phyloP scores from a whole-genome alignment of 1,140 invertebrate genomes.

The Ylistrum balloti region DNA sequence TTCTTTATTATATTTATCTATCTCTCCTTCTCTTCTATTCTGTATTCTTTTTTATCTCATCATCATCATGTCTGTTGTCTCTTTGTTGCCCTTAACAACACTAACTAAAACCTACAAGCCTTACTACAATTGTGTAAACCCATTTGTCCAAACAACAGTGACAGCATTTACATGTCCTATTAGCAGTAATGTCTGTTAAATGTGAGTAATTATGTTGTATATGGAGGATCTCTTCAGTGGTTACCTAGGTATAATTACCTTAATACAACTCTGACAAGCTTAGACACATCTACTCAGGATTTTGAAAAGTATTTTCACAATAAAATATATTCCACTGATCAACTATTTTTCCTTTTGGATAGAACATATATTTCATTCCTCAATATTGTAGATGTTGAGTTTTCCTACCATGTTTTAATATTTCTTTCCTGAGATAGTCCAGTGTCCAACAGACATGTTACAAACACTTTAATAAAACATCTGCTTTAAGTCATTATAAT shows the following conservation, averaged over 20 bases:
- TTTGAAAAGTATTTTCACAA: background rate
- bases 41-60: background rate
- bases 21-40: background rate
- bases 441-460: too few relatives aligned
- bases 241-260: conserved; percentile 14
- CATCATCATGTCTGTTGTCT: background rate
- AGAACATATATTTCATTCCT: too few relatives aligned
- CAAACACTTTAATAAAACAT: too few relatives aligned
- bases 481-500: too few relatives aligned
- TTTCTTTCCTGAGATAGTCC: too few relatives aligned
- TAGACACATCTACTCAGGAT: background rate
- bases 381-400: too few relatives aligned
- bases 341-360: background rate
- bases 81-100: too few relatives aligned
- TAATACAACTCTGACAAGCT: background rate
- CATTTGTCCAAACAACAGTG: background rate
- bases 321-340: background rate
- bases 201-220: conserved; percentile 1
- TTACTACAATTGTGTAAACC: background rate
- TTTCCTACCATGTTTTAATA: too few relatives aligned
- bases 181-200: background rate
- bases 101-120: background rate
- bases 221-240: background rate
- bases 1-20: background rate
- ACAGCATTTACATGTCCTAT: background rate